phyloP scores from a whole-genome alignment of 2,113 vertebrate species.

The Corythornis cristatus region DNA sequence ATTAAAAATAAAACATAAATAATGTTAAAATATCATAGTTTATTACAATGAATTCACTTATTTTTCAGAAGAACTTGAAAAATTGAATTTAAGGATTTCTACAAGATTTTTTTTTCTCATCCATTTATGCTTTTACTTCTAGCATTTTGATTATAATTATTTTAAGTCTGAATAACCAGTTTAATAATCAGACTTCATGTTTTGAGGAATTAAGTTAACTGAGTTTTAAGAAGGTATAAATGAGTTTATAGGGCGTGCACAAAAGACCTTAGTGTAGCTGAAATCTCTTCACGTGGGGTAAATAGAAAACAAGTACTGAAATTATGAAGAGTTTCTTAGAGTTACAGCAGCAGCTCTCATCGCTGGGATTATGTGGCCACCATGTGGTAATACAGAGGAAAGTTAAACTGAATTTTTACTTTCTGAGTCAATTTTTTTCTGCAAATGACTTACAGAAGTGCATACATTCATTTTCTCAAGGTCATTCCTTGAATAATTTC shows the following conservation, averaged over 20 bases:
- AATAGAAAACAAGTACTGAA: background rate
- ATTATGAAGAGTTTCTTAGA: background rate
- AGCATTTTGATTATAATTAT: background rate
- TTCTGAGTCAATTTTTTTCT: background rate
- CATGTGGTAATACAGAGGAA: background rate
- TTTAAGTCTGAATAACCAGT: background rate
- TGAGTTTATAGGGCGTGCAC: background rate
- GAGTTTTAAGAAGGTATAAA: background rate
- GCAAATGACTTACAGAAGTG: background rate
- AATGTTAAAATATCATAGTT: background rate
- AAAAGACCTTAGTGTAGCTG: background rate
- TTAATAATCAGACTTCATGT: background rate
- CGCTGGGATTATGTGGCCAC: conserved; percentile 8
- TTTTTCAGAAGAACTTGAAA: background rate
- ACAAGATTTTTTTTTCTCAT: background rate
- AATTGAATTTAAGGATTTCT: background rate
- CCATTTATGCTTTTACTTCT: background rate
- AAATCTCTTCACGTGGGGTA: background rate
- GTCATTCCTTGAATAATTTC: background rate
- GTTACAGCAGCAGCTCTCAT: background rate
- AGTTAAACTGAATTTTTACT: background rate
- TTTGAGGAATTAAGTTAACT: background rate
- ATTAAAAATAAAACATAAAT: background rate
- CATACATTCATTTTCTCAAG: background rate
- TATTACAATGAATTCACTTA: background rate